Evolutionary conservation across 1,140 invertebrate genomes (phyloP).

Genomic region (Zelostemma sp.): DNA sequence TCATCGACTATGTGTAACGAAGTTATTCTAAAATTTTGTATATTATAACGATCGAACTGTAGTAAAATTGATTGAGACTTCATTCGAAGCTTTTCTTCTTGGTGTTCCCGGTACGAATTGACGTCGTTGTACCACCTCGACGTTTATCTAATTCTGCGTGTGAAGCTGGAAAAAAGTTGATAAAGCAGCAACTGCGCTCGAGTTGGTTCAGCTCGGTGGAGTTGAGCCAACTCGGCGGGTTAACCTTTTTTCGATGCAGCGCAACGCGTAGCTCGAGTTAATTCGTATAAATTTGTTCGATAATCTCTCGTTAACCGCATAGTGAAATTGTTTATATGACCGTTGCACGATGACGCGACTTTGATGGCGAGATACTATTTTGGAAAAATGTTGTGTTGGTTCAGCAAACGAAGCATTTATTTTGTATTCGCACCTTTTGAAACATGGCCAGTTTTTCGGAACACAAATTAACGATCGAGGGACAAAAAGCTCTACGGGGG

Average conservation of each 20-base stretch:
- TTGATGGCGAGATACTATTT: conserved; percentile 41
- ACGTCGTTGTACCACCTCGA: conserved; percentile 38
- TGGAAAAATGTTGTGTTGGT: conserved; percentile 47
- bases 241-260: conserved; percentile 23
- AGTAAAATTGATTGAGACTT: conserved; percentile 11
- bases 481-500: not conserved
- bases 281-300: conserved; percentile 49
- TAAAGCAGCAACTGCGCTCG: too few relatives aligned
- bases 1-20: not conserved
- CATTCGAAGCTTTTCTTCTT: not conserved
- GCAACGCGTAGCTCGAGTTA: conserved; percentile 37
- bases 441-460: not conserved
- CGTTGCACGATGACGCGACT: conserved; percentile 48
- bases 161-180: not conserved
- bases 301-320: conserved; percentile 45
- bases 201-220: too few relatives aligned
- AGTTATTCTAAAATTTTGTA: conserved; percentile 2
- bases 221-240: too few relatives aligned
- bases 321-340: conserved; percentile 47
- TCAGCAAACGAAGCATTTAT: conserved; percentile 38
- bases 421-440: not conserved
- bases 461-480: too few relatives aligned
- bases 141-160: conserved; percentile 25
- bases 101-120: conserved; percentile 1
- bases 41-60: conserved; percentile 11